Percentiles rank a stretch among this genome's conserved stretches.
These are phyloP conservation scores for Gavialis gangeticus DNA, from an alignment of 2,113 vertebrate genomes.

Conservation along the genomic window DNA sequence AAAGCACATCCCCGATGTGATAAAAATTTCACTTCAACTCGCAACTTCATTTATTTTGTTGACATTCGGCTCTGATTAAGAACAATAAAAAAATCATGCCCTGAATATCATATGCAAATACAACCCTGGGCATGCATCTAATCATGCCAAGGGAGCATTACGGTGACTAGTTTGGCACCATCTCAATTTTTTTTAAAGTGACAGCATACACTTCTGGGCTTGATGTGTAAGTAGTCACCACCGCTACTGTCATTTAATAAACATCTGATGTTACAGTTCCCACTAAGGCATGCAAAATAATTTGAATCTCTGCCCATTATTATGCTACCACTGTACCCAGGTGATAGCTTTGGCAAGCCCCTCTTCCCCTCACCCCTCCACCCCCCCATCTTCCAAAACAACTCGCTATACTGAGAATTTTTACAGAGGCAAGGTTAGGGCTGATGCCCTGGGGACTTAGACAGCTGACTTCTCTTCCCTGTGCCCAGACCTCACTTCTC, in stretches of 20 bases:
- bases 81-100: conserved; percentile 99
- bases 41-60: conserved; percentile 99
- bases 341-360: conserved; percentile 60
- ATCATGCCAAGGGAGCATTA: conserved; percentile 94
- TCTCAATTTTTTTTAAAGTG: conserved; percentile 91
- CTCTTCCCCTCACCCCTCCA: neutral
- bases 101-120: conserved; percentile 99
- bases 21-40: conserved; percentile 99
- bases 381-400: neutral
- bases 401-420: conserved; percentile 29
- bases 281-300: conserved; percentile 71
- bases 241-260: conserved; percentile 81
- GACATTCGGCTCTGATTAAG: conserved; percentile 99
- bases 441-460: neutral
- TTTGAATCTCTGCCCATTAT: conserved; percentile 75
- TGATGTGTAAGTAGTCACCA: conserved; percentile 78
- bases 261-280: conserved; percentile 80
- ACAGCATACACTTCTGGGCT: conserved; percentile 87
- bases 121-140: conserved; percentile 97
- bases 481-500: neutral
- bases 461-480: neutral
- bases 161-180: conserved; percentile 90
- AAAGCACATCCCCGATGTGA: conserved; percentile 97
- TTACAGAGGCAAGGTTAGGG: conserved; percentile 28
- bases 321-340: conserved; percentile 65